Percentiles rank a stretch among this genome's conserved stretches.
phyloP scores from a whole-genome alignment of 2,888 invertebrate genomes.

The Morpho helenor region DNA sequence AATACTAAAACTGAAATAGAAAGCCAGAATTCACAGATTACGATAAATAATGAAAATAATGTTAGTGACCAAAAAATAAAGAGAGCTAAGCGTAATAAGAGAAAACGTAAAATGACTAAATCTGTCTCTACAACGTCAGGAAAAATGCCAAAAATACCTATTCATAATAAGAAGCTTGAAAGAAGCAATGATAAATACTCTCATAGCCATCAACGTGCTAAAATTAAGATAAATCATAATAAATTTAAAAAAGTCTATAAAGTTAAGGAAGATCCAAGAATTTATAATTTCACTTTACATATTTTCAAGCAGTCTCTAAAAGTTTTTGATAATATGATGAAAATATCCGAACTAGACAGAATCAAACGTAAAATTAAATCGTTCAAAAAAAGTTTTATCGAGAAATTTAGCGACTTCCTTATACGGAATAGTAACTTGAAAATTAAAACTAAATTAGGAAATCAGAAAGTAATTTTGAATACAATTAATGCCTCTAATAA shows the following conservation, averaged over 20 bases:
- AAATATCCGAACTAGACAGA: constrained; percentile 27
- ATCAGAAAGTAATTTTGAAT: constrained; percentile 48
- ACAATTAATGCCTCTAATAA: constrained; percentile 44
- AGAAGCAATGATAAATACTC: too few relatives aligned
- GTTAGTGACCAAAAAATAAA: not conserved
- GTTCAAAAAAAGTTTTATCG: constrained; percentile 35
- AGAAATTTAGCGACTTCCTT: constrained; percentile 42
- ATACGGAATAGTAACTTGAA: constrained; percentile 35
- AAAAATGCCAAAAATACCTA: not conserved
- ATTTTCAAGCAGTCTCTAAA: constrained; percentile 40
- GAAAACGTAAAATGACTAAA: not conserved
- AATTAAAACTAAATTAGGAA: constrained; percentile 44
- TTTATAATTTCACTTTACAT: constrained; percentile 39
- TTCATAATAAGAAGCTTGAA: too few relatives aligned
- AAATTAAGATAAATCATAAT: not conserved
- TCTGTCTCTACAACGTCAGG: constrained; percentile 4
- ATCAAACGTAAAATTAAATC: constrained; percentile 31
- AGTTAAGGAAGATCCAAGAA: constrained; percentile 37
- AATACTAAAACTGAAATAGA: not conserved
- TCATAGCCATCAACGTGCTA: too few relatives aligned
- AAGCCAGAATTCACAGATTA: not conserved
- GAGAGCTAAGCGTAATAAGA: not conserved
- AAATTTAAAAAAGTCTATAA: constrained; percentile 16
- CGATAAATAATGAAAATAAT: not conserved
- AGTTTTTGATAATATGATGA: constrained; percentile 38